These are phyloP conservation scores for Yponomeuta malinellus DNA, from an alignment of 2,888 invertebrate species.

Conservation along the genomic window DNA sequence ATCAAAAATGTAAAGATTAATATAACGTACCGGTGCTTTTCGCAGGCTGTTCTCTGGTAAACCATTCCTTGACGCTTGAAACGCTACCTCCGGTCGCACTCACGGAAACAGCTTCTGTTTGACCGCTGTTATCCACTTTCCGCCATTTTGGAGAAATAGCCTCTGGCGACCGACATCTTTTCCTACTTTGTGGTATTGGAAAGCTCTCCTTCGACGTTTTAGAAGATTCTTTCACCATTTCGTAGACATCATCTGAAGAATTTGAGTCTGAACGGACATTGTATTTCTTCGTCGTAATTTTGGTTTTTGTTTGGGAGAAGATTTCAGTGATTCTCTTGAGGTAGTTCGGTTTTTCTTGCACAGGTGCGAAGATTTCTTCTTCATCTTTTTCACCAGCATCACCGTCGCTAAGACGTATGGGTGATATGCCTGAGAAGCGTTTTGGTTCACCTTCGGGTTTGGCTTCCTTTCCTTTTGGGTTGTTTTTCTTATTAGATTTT, in stretches of 20 bases:
- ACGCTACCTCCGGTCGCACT: conserved; percentile 31
- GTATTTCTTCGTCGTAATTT: background rate
- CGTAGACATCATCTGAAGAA: background rate
- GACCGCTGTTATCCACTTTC: conserved; percentile 26
- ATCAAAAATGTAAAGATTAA: no score
- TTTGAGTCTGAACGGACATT: background rate
- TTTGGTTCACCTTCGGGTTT: background rate
- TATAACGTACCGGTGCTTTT: conserved; percentile 28
- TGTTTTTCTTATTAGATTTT: background rate
- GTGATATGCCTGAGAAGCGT: conserved; percentile 41
- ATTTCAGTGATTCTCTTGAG: background rate
- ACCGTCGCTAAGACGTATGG: conserved; percentile 38
- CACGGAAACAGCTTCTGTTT: conserved; percentile 18
- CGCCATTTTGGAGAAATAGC: conserved; percentile 18
- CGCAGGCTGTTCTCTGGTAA: conserved; percentile 31
- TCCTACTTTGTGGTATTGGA: background rate
- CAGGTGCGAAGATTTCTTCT: background rate
- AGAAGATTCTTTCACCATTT: background rate
- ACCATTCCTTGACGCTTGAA: conserved; percentile 46
- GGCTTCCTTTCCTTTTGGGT: background rate
- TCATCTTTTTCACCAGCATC: conserved; percentile 19
- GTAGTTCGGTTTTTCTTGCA: background rate
- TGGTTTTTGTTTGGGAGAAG: conserved; percentile 1
- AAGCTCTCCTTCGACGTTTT: background rate
- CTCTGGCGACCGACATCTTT: background rate